These are phyloP conservation scores for Boleophthalmus pectinirostris DNA, from an alignment of 2,113 vertebrate genomes.

Conservation along the genomic window DNA sequence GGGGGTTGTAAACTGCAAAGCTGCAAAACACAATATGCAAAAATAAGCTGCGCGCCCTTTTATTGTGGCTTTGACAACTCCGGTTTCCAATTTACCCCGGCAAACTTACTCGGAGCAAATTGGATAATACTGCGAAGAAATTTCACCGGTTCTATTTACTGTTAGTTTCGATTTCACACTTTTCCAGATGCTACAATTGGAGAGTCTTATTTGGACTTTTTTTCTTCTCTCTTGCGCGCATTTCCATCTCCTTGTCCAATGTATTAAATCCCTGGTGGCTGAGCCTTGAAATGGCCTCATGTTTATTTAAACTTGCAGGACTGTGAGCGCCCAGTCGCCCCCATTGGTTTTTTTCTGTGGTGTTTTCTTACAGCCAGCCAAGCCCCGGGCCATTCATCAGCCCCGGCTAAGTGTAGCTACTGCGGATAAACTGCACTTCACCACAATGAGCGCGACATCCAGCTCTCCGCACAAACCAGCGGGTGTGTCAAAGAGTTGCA, in stretches of 20 bases:
- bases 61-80: constrained; percentile 36
- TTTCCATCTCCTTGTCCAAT: constrained; percentile 31
- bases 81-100: constrained; percentile 33
- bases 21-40: constrained; percentile 23
- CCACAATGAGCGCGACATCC: constrained; percentile 61
- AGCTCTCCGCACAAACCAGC: constrained; percentile 63
- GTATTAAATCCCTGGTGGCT: constrained; percentile 43
- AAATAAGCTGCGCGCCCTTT: constrained; percentile 28
- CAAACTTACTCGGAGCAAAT: constrained; percentile 37
- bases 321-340: constrained; percentile 47
- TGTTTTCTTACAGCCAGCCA: constrained; percentile 49
- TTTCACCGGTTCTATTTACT: constrained; percentile 29
- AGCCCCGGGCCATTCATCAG: constrained; percentile 59
- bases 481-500: constrained; percentile 71
- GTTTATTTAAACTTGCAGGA: constrained; percentile 71
- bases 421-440: constrained; percentile 49
- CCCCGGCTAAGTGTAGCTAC: constrained; percentile 43
- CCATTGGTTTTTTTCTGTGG: constrained; percentile 34
- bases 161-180: constrained; percentile 27
- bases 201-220: constrained; percentile 18
- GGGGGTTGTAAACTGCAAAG: constrained; percentile 20
- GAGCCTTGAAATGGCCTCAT: constrained; percentile 58
- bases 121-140: constrained; percentile 32
- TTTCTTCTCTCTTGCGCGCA: background rate
- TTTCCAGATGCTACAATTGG: constrained; percentile 27